Conservation (phyloP, 1,140 invertebrate genomes). For the Orchestia grillus region DNA sequence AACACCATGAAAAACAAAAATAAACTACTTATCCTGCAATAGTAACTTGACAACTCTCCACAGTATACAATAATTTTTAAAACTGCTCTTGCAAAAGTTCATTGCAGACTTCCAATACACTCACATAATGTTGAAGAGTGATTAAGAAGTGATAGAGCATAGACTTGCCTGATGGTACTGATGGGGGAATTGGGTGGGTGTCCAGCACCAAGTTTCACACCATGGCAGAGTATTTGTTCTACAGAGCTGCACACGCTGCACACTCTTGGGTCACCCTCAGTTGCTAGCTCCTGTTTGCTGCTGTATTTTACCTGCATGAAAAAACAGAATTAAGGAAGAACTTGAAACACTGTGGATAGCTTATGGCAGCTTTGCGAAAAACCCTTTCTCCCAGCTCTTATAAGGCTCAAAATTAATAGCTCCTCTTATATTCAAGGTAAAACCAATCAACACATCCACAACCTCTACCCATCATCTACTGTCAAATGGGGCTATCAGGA, state of each 20-base stretch:
- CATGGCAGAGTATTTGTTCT: constrained; percentile 32
- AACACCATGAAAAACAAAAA: background rate
- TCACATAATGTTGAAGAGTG: no score
- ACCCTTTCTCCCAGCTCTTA: background rate
- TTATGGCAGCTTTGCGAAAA: background rate
- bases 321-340: background rate
- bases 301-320: constrained; percentile 10
- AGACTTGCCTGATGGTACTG: background rate
- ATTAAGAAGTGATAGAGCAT: background rate
- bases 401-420: background rate
- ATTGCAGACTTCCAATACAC: no score
- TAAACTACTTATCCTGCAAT: background rate
- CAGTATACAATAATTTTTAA: no score
- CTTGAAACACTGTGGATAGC: background rate
- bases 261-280: constrained; percentile 35
- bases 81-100: no score
- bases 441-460: background rate
- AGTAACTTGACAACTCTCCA: no score
- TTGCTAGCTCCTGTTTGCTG: constrained; percentile 33
- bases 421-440: background rate
- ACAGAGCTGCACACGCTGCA: constrained; percentile 29
- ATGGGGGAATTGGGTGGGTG: background rate
- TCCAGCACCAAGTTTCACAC: background rate
- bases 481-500: no score
- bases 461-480: no score